These are phyloP conservation scores for Pollenia griseotomentosa DNA, from an alignment of 2,888 invertebrate species.

Conservation along the genomic window DNA sequence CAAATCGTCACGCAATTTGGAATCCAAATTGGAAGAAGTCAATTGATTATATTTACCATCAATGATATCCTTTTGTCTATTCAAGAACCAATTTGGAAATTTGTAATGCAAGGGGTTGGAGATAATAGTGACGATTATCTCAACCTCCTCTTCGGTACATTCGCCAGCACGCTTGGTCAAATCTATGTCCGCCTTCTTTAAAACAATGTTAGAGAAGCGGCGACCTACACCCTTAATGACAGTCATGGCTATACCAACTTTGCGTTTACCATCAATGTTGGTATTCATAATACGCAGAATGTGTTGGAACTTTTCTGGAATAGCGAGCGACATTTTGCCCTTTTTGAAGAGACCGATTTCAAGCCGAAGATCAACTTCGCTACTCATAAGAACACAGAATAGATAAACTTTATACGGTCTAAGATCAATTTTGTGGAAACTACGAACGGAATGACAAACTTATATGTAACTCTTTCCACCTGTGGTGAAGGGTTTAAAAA, in stretches of 20 bases:
- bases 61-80: conserved; percentile 99
- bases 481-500: too few species aligned
- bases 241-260: conserved; percentile 99
- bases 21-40: conserved; percentile 97
- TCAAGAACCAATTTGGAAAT: conserved; percentile 99
- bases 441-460: too few species aligned
- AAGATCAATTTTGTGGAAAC: too few species aligned
- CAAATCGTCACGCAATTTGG: conserved; percentile 99
- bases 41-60: conserved; percentile 99
- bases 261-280: conserved; percentile 99
- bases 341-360: too few species aligned
- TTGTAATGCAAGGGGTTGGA: conserved; percentile 99
- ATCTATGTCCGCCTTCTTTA: conserved; percentile 99
- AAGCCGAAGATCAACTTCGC: too few species aligned
- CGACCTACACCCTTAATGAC: conserved; percentile 99
- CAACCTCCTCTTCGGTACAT: conserved; percentile 99
- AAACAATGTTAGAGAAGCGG: conserved; percentile 97
- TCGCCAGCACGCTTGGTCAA: conserved; percentile 99
- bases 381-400: too few species aligned
- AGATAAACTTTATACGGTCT: too few species aligned
- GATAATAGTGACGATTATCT: conserved; percentile 99
- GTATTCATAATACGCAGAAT: conserved; percentile 99
- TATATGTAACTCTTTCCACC: too few species aligned
- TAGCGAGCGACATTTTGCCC: conserved; percentile 98
- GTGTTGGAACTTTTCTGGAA: conserved; percentile 99